These are phyloP conservation scores for Danionella cerebrum DNA, from an alignment of 2,113 vertebrate genomes.

Conservation along the genomic window DNA sequence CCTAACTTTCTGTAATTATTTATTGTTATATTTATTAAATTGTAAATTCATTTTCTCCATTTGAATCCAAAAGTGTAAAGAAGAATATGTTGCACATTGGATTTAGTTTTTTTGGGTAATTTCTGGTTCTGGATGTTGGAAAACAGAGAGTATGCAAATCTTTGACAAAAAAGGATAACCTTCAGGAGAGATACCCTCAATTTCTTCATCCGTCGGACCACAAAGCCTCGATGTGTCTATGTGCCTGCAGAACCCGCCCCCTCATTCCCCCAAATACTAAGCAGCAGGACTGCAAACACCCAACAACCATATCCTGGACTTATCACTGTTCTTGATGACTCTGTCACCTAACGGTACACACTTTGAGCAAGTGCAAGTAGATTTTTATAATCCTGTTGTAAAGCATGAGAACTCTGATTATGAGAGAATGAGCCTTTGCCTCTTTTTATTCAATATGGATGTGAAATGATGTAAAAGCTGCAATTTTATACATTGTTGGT, in stretches of 20 bases:
- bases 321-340: conserved; percentile 1
- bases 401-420: conserved; percentile 32
- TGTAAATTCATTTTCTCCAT: conserved; percentile 25
- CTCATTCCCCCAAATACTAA: conserved; percentile 21
- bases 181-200: neutral
- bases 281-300: conserved; percentile 56
- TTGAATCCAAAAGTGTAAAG: conserved; percentile 17
- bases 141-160: conserved; percentile 6
- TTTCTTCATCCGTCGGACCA: conserved; percentile 16
- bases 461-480: conserved; percentile 47
- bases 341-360: conserved; percentile 29
- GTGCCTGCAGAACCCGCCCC: conserved; percentile 18
- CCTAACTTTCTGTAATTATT: conserved; percentile 33
- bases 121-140: neutral
- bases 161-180: neutral
- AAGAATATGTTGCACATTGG: neutral
- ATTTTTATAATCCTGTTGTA: conserved; percentile 36
- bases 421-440: conserved; percentile 48
- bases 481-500: conserved; percentile 58
- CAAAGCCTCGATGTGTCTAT: conserved; percentile 29
- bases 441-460: conserved; percentile 45
- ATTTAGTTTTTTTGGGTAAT: too few relatives aligned
- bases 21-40: conserved; percentile 64
- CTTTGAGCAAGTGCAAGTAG: conserved; percentile 37
- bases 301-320: conserved; percentile 3